Evolutionary conservation across 2,888 invertebrate species (phyloP).

Genomic region (Epirrita christyi): DNA sequence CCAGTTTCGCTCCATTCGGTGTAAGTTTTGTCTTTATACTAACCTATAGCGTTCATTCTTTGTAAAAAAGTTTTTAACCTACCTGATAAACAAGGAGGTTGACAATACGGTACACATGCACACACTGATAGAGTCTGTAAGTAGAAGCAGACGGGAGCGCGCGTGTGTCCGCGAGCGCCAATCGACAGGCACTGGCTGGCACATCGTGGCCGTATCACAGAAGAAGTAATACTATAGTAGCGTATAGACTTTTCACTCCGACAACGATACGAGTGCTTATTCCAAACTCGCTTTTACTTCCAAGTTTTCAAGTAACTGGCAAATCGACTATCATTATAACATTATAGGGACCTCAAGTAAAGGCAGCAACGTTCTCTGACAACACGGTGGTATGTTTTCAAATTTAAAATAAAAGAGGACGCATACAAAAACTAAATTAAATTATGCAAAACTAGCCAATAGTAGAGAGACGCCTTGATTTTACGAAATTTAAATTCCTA

Average conservation of each 20-base stretch:
- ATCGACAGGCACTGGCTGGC: slow-evolving; percentile 75
- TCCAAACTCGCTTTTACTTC: too few species aligned
- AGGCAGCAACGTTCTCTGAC: too few species aligned
- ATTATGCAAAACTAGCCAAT: too few species aligned
- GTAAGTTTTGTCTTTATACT: slow-evolving; percentile 62
- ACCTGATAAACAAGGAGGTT: slow-evolving; percentile 82
- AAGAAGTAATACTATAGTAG: slow-evolving; percentile 5
- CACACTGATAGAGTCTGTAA: slow-evolving; percentile 65
- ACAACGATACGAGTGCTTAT: too few species aligned
- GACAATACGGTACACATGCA: slow-evolving; percentile 72
- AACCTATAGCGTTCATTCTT: slow-evolving; percentile 33
- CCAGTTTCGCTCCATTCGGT: slow-evolving; percentile 72
- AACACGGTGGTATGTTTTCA: too few species aligned
- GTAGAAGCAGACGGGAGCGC: slow-evolving; percentile 51
- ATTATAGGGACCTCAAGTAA: too few species aligned
- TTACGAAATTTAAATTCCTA: too few species aligned
- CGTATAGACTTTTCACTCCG: slow-evolving; percentile 13
- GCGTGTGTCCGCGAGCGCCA: slow-evolving; percentile 70
- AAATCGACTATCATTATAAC: too few species aligned
- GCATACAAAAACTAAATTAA: too few species aligned
- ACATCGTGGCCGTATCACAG: slow-evolving; percentile 46
- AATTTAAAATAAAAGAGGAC: too few species aligned
- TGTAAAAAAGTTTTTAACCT: slow-evolving; percentile 60
- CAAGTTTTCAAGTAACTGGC: too few species aligned
- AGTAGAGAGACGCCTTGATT: too few species aligned